These are phyloP conservation scores for Sinocyclocheilus rhinocerous DNA, from an alignment of 2,113 vertebrate genomes.

Conservation along the genomic window DNA sequence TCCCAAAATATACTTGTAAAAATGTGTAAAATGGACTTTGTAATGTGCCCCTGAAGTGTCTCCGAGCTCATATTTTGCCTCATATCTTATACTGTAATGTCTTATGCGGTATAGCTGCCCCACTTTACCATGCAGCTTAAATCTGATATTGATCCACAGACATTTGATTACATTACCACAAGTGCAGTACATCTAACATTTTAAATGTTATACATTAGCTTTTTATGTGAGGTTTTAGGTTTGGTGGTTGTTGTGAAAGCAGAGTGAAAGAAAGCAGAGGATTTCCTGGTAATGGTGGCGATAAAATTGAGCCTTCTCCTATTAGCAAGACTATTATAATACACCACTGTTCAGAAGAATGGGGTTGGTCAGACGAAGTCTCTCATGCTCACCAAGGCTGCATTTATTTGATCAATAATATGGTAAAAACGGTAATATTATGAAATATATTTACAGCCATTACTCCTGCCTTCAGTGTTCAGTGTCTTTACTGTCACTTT, in stretches of 20 bases:
- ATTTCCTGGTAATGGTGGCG: neutral
- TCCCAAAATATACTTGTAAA: neutral
- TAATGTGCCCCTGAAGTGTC: neutral
- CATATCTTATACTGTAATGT: neutral
- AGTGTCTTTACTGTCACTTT: too few relatives aligned
- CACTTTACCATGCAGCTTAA: neutral
- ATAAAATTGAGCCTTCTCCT: neutral
- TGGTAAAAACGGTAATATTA: neutral
- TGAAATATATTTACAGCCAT: neutral
- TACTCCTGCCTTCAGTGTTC: neutral
- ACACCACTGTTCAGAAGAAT: neutral
- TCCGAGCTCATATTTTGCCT: neutral
- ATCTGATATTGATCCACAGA: neutral
- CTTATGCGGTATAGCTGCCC: neutral
- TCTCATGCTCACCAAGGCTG: neutral
- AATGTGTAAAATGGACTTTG: neutral
- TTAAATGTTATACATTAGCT: neutral
- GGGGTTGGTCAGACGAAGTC: neutral
- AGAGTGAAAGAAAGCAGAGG: neutral
- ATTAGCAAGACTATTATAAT: neutral
- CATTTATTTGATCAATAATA: neutral
- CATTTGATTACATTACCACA: conserved; percentile 21
- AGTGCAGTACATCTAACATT: neutral
- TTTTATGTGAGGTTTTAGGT: neutral
- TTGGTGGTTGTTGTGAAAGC: conserved; percentile 1